phyloP scores from a whole-genome alignment of 2,113 vertebrate species.

The Cyanistes caeruleus region DNA sequence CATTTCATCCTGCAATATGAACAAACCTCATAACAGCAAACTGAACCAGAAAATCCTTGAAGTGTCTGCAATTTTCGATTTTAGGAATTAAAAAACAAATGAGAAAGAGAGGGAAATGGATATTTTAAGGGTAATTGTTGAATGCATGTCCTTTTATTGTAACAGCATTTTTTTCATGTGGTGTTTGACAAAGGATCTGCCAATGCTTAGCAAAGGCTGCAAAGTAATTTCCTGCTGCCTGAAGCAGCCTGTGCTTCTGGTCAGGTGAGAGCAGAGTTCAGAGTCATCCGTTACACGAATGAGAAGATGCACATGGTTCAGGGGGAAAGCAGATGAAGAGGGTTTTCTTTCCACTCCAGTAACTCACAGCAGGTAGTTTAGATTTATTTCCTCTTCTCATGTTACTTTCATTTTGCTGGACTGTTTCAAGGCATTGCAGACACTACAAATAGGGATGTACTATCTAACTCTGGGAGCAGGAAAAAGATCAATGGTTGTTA shows the following conservation, averaged over 20 bases:
- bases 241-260: constrained; percentile 9
- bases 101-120: neutral
- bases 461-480: neutral
- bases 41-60: neutral
- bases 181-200: constrained; percentile 48
- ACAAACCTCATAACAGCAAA: neutral
- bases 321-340: constrained; percentile 12
- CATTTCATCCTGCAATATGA: neutral
- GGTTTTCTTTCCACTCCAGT: constrained; percentile 31
- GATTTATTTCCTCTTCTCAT: constrained; percentile 28
- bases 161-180: constrained; percentile 22
- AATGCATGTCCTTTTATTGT: neutral
- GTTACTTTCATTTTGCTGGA: constrained; percentile 25
- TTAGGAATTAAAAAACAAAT: neutral
- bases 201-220: constrained; percentile 2
- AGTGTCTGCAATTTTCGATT: neutral
- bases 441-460: neutral
- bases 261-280: constrained; percentile 29
- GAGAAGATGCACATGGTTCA: constrained; percentile 7
- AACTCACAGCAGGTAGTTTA: constrained; percentile 29
- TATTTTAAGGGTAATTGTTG: neutral
- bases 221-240: constrained; percentile 39
- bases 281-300: constrained; percentile 25
- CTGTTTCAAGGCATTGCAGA: neutral
- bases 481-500: neutral